Evolutionary conservation across 2,888 invertebrate species (phyloP), one percentile per base, ranked within the genome.

Genomic region (Linnaemya vulpina): DNA sequence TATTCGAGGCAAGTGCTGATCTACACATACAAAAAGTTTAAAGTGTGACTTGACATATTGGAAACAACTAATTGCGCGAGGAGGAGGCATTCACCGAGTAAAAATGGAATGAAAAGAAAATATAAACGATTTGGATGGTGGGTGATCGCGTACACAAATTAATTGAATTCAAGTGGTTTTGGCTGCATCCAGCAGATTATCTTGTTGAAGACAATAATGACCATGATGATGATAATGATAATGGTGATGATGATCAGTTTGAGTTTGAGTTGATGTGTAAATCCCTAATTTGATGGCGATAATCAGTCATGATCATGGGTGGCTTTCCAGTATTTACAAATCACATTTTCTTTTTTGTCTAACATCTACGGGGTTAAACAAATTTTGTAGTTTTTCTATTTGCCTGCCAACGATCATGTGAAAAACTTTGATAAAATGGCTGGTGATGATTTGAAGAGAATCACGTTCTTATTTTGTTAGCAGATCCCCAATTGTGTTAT

Each of bases 31-130:
- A 15, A 60, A 62, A 76, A 73, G 49, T 77, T 70, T 63, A 84
- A 81, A 81, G 81, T 81, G 81, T 74, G 77, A 84, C 77, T 74
- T 81, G 81, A 80, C 84, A 81, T 77, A 77, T 77, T 77, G 68
- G 25, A 43, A 76, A 62, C 53, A 65, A 74, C 80, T 68, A 77
- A 81, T 74, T 68, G 70, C 51, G 71, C n/a, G 20, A 51, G n/a
- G 43, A 68, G 22, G 4, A 71, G 55, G 51, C 60, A 68, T 53
- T 68, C 60, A 49, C 40, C 8, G 40, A 53, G 40, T 22, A 20
- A 30, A n/a, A 55, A 25, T 25, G 43, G 11, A 58, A 53, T 60
- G 30, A 46, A 74, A 62, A 35, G 9, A 35, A 62, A 40, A 35
- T 53, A 70, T 4, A 40, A 68, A 55, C 25, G 38, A 51, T 51